Conservation (phyloP, 1,140 invertebrate species). For the Araneus ventricosus region DNA sequence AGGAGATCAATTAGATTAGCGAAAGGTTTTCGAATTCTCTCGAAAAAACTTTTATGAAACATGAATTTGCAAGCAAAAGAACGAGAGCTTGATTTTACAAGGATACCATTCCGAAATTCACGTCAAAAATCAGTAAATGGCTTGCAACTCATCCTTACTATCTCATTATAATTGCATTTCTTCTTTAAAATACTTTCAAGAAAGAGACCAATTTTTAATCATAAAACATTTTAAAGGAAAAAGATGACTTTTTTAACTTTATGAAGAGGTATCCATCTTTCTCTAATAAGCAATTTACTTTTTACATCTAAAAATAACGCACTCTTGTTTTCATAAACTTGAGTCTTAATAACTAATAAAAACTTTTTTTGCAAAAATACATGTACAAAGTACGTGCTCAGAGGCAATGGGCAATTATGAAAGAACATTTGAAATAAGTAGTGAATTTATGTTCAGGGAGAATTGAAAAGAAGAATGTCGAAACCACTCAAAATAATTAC, state of each 20-base stretch:
- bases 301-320: not conserved
- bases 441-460: not conserved
- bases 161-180: not conserved
- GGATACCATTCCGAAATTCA: not conserved
- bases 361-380: not conserved
- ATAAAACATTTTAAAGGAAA: not conserved
- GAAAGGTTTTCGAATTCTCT: too few species aligned
- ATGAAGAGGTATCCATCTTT: not conserved
- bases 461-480: not conserved
- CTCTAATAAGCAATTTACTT: not conserved
- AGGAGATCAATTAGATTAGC: too few species aligned
- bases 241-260: not conserved
- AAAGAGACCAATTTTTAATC: not conserved
- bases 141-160: not conserved
- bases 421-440: not conserved
- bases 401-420: not conserved
- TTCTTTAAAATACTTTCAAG: not conserved
- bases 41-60: too few species aligned
- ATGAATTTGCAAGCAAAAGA: too few species aligned
- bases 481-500: not conserved
- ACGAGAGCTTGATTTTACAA: too few species aligned
- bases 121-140: not conserved
- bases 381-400: not conserved
- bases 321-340: not conserved
- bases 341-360: not conserved